These are phyloP conservation scores for Nymphicus hollandicus DNA, from an alignment of 2,113 vertebrate genomes.

Conservation along the genomic window DNA sequence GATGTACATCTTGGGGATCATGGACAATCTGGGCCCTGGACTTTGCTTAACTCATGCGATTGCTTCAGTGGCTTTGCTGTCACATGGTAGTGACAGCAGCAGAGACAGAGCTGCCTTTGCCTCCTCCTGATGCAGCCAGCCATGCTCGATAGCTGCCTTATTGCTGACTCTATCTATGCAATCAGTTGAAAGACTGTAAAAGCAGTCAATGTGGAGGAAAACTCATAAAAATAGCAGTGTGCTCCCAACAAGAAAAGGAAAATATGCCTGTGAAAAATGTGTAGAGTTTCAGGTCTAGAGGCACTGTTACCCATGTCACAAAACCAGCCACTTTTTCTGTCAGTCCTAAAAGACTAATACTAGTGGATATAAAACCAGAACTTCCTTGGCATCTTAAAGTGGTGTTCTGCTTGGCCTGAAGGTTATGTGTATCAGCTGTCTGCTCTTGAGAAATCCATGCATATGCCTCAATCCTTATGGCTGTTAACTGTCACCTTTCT, in stretches of 20 bases:
- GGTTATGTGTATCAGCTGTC: not conserved
- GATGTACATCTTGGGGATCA: not conserved
- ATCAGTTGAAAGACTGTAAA: not conserved
- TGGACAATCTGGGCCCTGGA: fast-evolving
- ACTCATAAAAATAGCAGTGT: not conserved
- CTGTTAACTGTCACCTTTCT: not conserved
- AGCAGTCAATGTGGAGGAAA: not conserved
- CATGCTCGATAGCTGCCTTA: not conserved
- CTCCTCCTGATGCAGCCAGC: not conserved
- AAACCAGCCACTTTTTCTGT: not conserved
- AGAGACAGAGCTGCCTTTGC: not conserved
- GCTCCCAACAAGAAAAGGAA: not conserved
- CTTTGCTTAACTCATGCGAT: not conserved
- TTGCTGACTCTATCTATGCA: not conserved
- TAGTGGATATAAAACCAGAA: not conserved
- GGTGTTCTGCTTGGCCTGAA: not conserved
- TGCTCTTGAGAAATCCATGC: not conserved
- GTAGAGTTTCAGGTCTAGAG: not conserved
- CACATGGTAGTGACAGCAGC: not conserved
- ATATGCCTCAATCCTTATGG: not conserved
- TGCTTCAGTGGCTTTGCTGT: not conserved
- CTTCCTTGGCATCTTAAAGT: not conserved
- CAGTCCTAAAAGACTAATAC: not conserved
- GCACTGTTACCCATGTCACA: not conserved
- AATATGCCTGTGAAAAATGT: not conserved